Evolutionary conservation across 2,888 invertebrate species (phyloP).

Genomic region (Mythimna albipuncta): DNA sequence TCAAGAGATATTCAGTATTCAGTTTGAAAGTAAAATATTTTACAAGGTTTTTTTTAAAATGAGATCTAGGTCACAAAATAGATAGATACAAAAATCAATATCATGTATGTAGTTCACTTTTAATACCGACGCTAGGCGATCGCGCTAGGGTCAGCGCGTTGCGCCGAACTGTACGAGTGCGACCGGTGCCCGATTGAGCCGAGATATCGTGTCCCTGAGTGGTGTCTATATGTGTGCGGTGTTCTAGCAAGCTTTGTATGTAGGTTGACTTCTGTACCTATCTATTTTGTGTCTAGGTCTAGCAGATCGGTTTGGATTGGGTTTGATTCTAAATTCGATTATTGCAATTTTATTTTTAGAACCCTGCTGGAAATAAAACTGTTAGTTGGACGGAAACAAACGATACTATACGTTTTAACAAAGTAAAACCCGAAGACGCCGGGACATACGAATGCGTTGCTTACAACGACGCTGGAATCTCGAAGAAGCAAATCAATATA

Average conservation of each 20-base stretch:
- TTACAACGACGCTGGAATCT: conserved; percentile 75
- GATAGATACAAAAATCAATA: too few species aligned
- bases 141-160: too few species aligned
- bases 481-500: conserved; percentile 69
- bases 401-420: conserved; percentile 75
- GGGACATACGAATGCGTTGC: conserved; percentile 82
- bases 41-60: not conserved
- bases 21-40: not conserved
- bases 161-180: too few species aligned
- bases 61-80: not conserved
- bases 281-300: too few species aligned
- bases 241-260: too few species aligned
- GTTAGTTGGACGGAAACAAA: conserved; percentile 68
- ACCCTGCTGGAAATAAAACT: conserved; percentile 48
- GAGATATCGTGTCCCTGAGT: too few species aligned
- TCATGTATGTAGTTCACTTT: too few species aligned
- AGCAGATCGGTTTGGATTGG: not conserved
- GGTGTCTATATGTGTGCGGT: too few species aligned
- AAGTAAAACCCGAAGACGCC: conserved; percentile 71
- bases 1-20: not conserved
- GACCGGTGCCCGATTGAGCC: too few species aligned
- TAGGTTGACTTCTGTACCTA: too few species aligned
- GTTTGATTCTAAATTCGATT: too few species aligned
- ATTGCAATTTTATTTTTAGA: conserved; percentile 24
- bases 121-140: too few species aligned